Conservation (phyloP, 2,113 vertebrate species). For the Ceuthmochares aereus region DNA sequence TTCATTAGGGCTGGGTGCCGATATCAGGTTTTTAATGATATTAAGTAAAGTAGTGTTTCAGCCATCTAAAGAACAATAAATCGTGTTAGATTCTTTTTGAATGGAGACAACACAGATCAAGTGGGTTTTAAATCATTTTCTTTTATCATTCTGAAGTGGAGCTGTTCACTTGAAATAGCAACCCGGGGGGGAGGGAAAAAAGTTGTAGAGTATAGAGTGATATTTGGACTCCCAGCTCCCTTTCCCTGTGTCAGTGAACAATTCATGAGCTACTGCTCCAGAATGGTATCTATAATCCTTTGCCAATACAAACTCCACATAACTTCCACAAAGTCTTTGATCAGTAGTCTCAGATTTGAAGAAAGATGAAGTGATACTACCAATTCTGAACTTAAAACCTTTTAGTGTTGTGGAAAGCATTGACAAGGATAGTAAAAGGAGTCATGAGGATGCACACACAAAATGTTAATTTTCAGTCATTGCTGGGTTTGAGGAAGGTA, state of each 20-base stretch:
- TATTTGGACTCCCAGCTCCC: conserved; percentile 50
- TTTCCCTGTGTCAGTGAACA: conserved; percentile 56
- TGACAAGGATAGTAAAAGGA: background rate
- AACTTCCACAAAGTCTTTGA: conserved; percentile 59
- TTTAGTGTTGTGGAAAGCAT: background rate
- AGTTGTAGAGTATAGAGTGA: background rate
- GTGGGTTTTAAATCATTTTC: conserved; percentile 68
- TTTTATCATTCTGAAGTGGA: conserved; percentile 43
- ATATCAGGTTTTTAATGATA: conserved; percentile 61
- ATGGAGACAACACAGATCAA: conserved; percentile 67
- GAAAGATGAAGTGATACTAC: conserved; percentile 17
- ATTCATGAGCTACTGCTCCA: conserved; percentile 62
- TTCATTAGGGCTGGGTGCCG: conserved; percentile 71
- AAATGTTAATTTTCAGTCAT: background rate
- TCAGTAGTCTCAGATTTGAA: conserved; percentile 45
- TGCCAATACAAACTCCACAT: conserved; percentile 57
- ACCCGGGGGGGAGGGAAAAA: background rate
- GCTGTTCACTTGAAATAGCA: conserved; percentile 32
- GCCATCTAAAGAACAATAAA: conserved; percentile 73
- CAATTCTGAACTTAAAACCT: conserved; percentile 27
- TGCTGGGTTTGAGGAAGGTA: background rate
- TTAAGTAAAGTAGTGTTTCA: conserved; percentile 71
- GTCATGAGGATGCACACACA: background rate
- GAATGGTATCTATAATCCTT: conserved; percentile 67
- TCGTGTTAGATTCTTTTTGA: conserved; percentile 62